Evolutionary conservation across 2,888 invertebrate species (phyloP).

Genomic region (Acronicta psi): DNA sequence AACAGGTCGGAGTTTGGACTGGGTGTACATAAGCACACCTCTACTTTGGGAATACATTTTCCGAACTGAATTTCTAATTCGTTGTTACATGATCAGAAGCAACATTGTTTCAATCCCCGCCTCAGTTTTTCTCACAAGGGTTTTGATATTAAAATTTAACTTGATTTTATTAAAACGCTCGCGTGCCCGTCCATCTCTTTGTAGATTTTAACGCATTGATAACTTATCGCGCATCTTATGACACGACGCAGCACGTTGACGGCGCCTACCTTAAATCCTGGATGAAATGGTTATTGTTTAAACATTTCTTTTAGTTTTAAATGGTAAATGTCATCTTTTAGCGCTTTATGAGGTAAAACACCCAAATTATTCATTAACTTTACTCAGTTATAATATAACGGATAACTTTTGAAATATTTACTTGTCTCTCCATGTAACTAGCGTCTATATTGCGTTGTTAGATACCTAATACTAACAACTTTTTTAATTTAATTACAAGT

Average conservation of each 20-base stretch:
- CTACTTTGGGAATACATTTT: no score
- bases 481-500: not conserved
- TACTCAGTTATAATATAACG: slow-evolving; percentile 2
- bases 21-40: no score
- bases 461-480: not conserved
- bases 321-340: slow-evolving; percentile 39
- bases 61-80: no score
- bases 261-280: slow-evolving; percentile 62
- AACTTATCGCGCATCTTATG: slow-evolving; percentile 64
- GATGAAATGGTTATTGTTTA: slow-evolving; percentile 43
- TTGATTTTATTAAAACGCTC: slow-evolving; percentile 49
- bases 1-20: no score
- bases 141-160: slow-evolving; percentile 50
- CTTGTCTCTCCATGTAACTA: not conserved
- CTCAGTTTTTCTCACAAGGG: slow-evolving; percentile 18
- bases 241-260: slow-evolving; percentile 61
- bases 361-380: slow-evolving; percentile 21
- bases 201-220: slow-evolving; percentile 64
- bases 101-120: slow-evolving; percentile 11
- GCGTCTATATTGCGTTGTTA: no score
- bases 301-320: slow-evolving; percentile 43
- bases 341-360: slow-evolving; percentile 26
- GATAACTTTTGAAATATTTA: not conserved
- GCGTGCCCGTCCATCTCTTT: slow-evolving; percentile 58
- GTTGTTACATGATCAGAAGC: no score